Evolutionary conservation across 1,140 invertebrate genomes (phyloP).

Genomic region (Drosophila setifemur): DNA sequence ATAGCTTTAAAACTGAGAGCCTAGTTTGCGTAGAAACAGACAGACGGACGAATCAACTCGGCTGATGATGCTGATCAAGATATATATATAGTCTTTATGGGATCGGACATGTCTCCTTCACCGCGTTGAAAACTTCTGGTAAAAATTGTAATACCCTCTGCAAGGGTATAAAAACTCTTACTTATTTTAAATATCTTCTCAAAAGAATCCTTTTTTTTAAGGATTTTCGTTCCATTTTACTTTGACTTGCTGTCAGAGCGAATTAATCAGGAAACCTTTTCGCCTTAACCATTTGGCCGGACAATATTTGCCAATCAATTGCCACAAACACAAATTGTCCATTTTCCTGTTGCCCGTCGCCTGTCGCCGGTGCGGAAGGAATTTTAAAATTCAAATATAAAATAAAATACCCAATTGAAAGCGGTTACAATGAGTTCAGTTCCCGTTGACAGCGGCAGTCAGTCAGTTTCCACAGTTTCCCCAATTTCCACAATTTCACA

Average conservation of each 20-base stretch:
- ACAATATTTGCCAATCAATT: conserved; percentile 82
- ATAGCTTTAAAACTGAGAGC: no score
- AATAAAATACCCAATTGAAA: conserved; percentile 82
- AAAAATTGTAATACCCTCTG: no score
- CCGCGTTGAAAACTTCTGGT: background rate
- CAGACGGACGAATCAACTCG: no score
- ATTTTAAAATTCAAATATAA: conserved; percentile 82
- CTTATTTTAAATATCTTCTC: background rate
- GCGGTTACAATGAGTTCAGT: conserved; percentile 66
- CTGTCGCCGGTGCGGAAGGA: conserved; percentile 73
- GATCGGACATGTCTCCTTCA: no score
- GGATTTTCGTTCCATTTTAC: conserved; percentile 4
- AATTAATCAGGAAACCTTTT: conserved; percentile 78
- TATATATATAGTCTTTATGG: no score
- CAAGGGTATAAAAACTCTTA: no score
- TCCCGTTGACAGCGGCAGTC: conserved; percentile 33
- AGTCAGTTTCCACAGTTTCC: conserved; percentile 33
- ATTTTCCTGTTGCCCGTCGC: conserved; percentile 74
- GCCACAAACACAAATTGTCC: conserved; percentile 82
- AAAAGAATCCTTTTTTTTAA: background rate
- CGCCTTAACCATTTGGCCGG: conserved; percentile 59
- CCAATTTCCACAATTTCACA: conserved; percentile 53
- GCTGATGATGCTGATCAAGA: no score
- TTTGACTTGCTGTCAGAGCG: conserved; percentile 59
- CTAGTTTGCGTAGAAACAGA: no score